Evolutionary conservation across 92 coral and sea anemone species (phyloP).

Genomic region (Palythoa grandiflora): DNA sequence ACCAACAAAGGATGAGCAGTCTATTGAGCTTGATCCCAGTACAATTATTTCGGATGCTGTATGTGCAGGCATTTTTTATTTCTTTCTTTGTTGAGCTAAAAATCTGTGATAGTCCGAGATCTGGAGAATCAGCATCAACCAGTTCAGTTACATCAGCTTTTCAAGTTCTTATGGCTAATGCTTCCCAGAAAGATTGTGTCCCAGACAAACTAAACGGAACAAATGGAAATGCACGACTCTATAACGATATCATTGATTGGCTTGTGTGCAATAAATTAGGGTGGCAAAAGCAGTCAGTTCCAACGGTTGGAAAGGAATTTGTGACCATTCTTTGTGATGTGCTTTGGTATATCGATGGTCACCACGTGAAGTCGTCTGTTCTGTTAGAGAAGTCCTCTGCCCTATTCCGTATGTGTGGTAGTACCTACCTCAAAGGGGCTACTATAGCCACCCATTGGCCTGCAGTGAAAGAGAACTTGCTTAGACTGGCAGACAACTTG

Average conservation of each 20-base stretch:
- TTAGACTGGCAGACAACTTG: conserved; percentile 53
- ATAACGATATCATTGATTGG: conserved; percentile 56
- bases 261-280: conserved; percentile 30
- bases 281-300: conserved; percentile 30
- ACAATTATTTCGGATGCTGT: conserved; percentile 40
- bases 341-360: conserved; percentile 52
- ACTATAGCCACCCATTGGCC: conserved; percentile 36
- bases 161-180: conserved; percentile 39
- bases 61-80: conserved; percentile 34
- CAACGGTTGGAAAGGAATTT: conserved; percentile 39
- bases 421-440: conserved; percentile 55
- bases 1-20: conserved; percentile 45
- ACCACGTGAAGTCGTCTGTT: conserved; percentile 36
- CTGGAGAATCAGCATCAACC: conserved; percentile 42
- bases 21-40: conserved; percentile 40
- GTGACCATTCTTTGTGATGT: conserved; percentile 40
- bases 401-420: conserved; percentile 50
- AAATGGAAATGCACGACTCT: conserved; percentile 38
- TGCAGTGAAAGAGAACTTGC: conserved; percentile 45
- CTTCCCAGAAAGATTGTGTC: conserved; percentile 42
- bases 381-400: conserved; percentile 39
- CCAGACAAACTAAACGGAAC: conserved; percentile 31
- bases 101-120: conserved; percentile 28
- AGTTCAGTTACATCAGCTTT: conserved; percentile 46
- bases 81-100: conserved; percentile 39